Evolutionary conservation across 1,140 invertebrate genomes (phyloP), one percentile per base, ranked within the genome.

Genomic region (Trichomalopsis sarcophagae): DNA sequence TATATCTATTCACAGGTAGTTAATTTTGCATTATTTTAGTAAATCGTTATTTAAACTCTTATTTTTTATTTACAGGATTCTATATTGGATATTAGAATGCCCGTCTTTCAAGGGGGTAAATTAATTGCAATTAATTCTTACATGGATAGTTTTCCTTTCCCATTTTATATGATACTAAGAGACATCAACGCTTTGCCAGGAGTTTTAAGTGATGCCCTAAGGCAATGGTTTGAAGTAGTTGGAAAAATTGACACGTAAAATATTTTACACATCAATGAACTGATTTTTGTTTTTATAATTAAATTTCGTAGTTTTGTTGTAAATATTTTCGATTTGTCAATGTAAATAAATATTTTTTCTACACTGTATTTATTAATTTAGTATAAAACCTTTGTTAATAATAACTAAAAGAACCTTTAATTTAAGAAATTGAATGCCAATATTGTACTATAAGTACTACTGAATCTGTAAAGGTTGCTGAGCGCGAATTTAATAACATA

Each of bases 181-280:
- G 97, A 99, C 90, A 96, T 99, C 85, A 95, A 96, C 84, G 95
- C 96, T 47, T 93, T 99, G 81, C 99, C 99, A 0, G 93, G 94
- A 75, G 97, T 99, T 7, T 93, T 99, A 9, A 98, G 98, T 89
- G 99, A 99, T 93, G 98, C 99, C 2, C 94, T 99, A 68, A 93
- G 98, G 86, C 99, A 99, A 91, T 99, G 99, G 99, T 99, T 99
- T 93, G 98, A 99, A 95, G 92, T 99, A 81, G 97, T 98, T 17
- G 96, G 97, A 55, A 96, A 95, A 90, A 94, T 93, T 86, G 94
- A 94, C 87, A 91, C 87, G 13, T 93, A 81, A 90, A 84, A 80
- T 83, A 47, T 55, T 11, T 77, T 27, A 33, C 2, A 80, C 2
- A 80, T 40, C 14, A 36, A 50, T n/a, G 21, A 69, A 74, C 21